Evolutionary conservation across 2,113 vertebrate genomes (phyloP).

Genomic region (Zapornia atra): DNA sequence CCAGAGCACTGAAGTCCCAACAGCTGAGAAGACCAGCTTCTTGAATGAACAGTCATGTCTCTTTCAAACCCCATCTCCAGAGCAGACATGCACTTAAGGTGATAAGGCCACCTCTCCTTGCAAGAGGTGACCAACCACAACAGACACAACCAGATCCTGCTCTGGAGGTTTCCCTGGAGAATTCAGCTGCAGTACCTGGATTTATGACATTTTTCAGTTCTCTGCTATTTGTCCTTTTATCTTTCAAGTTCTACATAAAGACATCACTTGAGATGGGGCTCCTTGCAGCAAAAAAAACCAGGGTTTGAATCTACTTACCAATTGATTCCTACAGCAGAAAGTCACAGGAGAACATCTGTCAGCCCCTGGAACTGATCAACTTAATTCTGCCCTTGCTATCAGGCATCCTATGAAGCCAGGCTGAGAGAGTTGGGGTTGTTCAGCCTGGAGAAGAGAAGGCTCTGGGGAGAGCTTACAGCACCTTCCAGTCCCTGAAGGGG

Average conservation of each 20-base stretch:
- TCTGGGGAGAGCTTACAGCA: no score
- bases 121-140: neutral
- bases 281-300: neutral
- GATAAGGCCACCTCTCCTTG: neutral
- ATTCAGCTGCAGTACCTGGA: neutral
- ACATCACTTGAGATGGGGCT: neutral
- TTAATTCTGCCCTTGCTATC: neutral
- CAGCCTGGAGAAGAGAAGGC: no score
- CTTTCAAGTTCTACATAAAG: neutral
- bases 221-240: neutral
- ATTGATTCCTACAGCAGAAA: neutral
- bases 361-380: neutral
- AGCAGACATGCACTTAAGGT: neutral
- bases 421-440: no score
- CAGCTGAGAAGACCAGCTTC: neutral
- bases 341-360: neutral
- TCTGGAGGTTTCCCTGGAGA: neutral
- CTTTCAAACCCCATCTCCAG: neutral
- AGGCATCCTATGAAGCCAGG: neutral
- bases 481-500: no score
- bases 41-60: neutral
- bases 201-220: neutral
- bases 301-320: neutral
- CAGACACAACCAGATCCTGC: neutral
- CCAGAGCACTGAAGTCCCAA: neutral